Evolutionary conservation across 2,888 invertebrate species (phyloP).

Genomic region (Polylopha cassiicola): DNA sequence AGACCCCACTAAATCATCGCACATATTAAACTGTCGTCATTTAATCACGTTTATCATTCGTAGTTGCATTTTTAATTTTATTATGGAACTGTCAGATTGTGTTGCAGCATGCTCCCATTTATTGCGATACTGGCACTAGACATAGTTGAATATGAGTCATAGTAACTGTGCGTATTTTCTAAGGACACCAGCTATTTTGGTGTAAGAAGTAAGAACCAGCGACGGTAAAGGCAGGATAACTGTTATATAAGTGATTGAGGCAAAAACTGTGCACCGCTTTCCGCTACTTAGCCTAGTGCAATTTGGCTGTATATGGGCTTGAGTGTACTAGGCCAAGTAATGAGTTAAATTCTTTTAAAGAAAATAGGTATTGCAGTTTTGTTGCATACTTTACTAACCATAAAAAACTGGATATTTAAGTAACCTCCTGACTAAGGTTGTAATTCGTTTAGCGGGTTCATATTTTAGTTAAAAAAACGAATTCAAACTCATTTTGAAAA

Average conservation of each 20-base stretch:
- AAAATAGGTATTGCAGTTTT: too few relatives aligned
- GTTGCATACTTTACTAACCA: too few relatives aligned
- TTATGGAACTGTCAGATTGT: constrained; percentile 52
- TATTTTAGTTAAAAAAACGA: too few relatives aligned
- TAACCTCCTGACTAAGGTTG: too few relatives aligned
- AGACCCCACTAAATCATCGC: constrained; percentile 55
- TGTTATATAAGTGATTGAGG: constrained; percentile 11
- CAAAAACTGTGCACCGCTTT: constrained; percentile 4
- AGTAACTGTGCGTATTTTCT: too few relatives aligned
- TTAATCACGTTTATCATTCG: constrained; percentile 51
- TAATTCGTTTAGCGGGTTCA: too few relatives aligned
- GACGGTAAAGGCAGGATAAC: constrained; percentile 10
- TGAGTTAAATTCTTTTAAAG: too few relatives aligned
- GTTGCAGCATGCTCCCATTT: constrained; percentile 53
- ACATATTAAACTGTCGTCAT: constrained; percentile 55
- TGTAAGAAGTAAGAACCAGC: constrained; percentile 9
- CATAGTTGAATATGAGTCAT: constrained; percentile 16
- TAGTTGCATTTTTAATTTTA: constrained; percentile 37
- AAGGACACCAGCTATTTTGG: too few relatives aligned
- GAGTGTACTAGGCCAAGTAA: too few relatives aligned
- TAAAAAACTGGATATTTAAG: too few relatives aligned
- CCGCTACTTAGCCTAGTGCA: constrained; percentile 8
- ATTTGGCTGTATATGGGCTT: too few relatives aligned
- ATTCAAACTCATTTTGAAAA: too few relatives aligned
- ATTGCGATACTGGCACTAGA: constrained; percentile 29